Base-by-base conservation (phyloP, 2,113 vertebrate species). In the Desmodus rotundus region DNA sequence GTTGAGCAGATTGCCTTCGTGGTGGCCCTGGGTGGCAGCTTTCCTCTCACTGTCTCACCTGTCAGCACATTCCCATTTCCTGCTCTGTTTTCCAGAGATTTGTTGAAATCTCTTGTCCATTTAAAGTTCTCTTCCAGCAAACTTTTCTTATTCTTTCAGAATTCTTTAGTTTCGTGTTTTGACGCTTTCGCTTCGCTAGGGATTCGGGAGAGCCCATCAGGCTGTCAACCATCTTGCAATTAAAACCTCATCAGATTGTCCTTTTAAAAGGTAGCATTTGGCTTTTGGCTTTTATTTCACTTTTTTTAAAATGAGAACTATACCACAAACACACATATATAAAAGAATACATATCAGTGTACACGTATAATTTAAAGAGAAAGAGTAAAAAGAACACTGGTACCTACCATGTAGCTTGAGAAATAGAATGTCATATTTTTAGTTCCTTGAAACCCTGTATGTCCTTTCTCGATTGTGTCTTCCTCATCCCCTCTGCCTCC, bases 81-180 rank as follows among this genome's bases (percentile, higher is more conserved):
- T 65, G 26, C 33, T 91, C 52, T 67, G 47, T 70, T 87, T 87
- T 82, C 61, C 74, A 83, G 90, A 83, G 82, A 61, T 63, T 43
- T 83, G 63, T 61, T 83, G 58, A 93, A 93, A 82, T 81, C 33
- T 91, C 78, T 85, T 56, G 52, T 96, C 26, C 19, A 15, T 86
- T 96, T 81, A 61, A 85, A 65, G 4, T 81, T 94, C 24, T 85
- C 45, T 72, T 58, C 63, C 63, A 58, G 33, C 15, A 28, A 31
- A 50, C 7, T 58, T 1, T 72, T 95, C 87, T 85, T 47, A 74
- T 14, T 50, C 26, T 77, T 41, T 26, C 1, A 26, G 78, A 85
- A 85, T 88, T 54, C 33, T 89, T 93, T n/a, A 0, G 1, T 96
- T 94, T 73, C 80, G 10, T 83, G 67, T 61, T 83, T 56, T 65